Conservation (phyloP, 92 coral and sea anemone genomes). For the Pocillopora meandrina region DNA sequence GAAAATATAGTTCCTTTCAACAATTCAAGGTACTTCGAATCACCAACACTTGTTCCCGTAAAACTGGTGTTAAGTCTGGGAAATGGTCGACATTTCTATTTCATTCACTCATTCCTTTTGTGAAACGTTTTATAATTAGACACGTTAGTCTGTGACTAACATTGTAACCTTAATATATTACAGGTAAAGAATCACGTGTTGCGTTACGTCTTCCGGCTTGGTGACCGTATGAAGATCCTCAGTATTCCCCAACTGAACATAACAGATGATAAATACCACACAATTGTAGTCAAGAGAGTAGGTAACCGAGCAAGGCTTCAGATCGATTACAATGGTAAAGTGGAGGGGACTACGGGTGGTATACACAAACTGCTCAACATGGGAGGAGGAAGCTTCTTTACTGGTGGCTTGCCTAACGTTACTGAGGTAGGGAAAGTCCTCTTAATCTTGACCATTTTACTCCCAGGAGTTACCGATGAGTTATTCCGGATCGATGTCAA, state of each 20-base stretch:
- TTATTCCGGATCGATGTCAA: too few species aligned
- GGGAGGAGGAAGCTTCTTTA: conserved; percentile 94
- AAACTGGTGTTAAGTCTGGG: too few species aligned
- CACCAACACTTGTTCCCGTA: too few species aligned
- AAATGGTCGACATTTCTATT: too few species aligned
- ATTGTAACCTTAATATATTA: background rate
- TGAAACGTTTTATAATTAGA: too few species aligned
- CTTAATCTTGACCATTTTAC: background rate
- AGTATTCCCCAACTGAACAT: conserved; percentile 82
- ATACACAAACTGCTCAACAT: conserved; percentile 80
- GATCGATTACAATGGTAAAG: conserved; percentile 79
- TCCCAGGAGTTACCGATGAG: background rate
- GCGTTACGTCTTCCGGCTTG: conserved; percentile 89
- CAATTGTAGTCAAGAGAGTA: conserved; percentile 71
- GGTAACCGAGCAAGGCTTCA: conserved; percentile 91
- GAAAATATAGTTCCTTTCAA: too few species aligned
- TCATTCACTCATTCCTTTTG: too few species aligned
- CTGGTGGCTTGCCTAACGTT: conserved; percentile 87
- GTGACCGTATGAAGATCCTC: conserved; percentile 90
- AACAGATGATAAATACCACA: conserved; percentile 87
- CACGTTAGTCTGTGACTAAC: background rate
- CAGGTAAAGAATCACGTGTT: conserved; percentile 74
- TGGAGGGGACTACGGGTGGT: conserved; percentile 84
- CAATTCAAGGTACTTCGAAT: too few species aligned
- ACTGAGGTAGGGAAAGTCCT: conserved; percentile 58